Conservation (phyloP, 1,140 invertebrate genomes). For the Trichonephila inaurata region DNA sequence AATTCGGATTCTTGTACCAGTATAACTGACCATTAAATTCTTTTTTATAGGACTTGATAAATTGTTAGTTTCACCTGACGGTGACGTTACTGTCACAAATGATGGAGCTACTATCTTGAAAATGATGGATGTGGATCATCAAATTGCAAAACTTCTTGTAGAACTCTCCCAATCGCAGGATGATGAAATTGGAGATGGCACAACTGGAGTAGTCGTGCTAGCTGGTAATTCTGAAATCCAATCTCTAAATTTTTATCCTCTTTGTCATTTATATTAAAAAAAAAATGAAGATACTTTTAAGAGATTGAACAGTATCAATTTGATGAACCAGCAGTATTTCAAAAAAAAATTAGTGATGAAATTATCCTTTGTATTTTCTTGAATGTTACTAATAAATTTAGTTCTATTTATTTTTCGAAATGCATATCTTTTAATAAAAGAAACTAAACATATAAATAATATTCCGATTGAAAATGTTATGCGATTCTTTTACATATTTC, state of each 20-base stretch:
- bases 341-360: too few relatives aligned
- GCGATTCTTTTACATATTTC: too few relatives aligned
- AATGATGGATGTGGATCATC: conserved; percentile 99
- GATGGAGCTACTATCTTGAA: conserved; percentile 99
- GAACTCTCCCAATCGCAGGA: conserved; percentile 99
- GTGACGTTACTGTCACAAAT: conserved; percentile 98
- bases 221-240: conserved; percentile 34
- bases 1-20: too few relatives aligned
- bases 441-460: too few relatives aligned
- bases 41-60: conserved; percentile 90
- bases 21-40: too few relatives aligned
- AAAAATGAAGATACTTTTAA: background rate
- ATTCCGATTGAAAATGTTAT: too few relatives aligned
- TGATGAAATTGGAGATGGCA: conserved; percentile 99
- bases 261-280: background rate
- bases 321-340: too few relatives aligned
- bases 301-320: background rate
- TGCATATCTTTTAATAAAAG: too few relatives aligned
- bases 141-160: conserved; percentile 98
- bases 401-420: too few relatives aligned
- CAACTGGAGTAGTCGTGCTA: conserved; percentile 95
- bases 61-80: conserved; percentile 98
- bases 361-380: too few relatives aligned
- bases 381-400: too few relatives aligned
- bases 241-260: background rate